Evolutionary conservation across 1,140 invertebrate species (phyloP).

Genomic region (Trichomalopsis sarcophagae): DNA sequence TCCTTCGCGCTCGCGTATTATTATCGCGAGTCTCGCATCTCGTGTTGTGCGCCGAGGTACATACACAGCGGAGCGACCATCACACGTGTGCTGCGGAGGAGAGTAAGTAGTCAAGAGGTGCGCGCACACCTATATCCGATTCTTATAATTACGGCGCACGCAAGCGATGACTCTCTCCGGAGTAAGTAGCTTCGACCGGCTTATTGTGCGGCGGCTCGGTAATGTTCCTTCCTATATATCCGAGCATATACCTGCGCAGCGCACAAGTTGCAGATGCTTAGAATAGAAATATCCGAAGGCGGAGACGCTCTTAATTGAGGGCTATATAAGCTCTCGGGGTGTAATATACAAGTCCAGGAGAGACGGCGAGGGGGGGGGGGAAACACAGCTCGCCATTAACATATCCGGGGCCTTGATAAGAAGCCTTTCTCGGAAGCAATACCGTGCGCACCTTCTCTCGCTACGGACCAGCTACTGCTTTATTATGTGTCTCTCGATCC

Average conservation of each 20-base stretch:
- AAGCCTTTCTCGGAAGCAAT: slow-evolving; percentile 69
- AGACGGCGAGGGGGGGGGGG: slow-evolving; percentile 27
- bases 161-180: slow-evolving; percentile 46
- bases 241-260: too few species aligned
- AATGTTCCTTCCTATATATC: not conserved
- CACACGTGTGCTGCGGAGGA: not conserved
- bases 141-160: slow-evolving; percentile 68
- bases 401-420: slow-evolving; percentile 69
- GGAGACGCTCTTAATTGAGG: slow-evolving; percentile 43
- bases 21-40: slow-evolving; percentile 37
- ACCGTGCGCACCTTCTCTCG: slow-evolving; percentile 60
- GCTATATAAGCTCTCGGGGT: slow-evolving; percentile 31
- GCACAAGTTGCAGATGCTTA: not conserved
- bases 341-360: slow-evolving; percentile 57
- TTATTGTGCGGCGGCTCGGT: not conserved
- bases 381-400: slow-evolving; percentile 70
- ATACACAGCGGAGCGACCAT: not conserved
- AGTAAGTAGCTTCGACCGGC: not conserved
- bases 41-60: not conserved
- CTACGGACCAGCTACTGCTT: slow-evolving; percentile 47
- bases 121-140: slow-evolving; percentile 44
- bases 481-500: slow-evolving; percentile 52
- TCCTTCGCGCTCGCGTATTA: not conserved
- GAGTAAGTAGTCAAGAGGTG: slow-evolving; percentile 43
- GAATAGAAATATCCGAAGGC: not conserved